phyloP scores from a whole-genome alignment of 2,113 vertebrate species.

The Centropristis striata region DNA sequence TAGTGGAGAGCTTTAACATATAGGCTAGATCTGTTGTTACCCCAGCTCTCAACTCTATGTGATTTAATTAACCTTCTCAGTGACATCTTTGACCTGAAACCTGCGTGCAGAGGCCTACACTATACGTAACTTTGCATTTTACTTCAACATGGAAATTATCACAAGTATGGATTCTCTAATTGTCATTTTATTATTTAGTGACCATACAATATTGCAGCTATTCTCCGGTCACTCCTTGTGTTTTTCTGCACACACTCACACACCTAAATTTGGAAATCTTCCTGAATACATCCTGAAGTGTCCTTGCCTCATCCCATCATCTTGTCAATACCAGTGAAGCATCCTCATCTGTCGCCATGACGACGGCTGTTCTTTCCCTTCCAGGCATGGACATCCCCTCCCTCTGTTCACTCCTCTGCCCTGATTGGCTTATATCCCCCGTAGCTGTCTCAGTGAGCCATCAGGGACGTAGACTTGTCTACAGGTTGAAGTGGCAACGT shows the following conservation, averaged over 20 bases:
- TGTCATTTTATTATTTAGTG: conserved; percentile 22
- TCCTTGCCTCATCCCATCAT: conserved; percentile 72
- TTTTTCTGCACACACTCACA: conserved; percentile 1
- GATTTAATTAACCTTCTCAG: conserved; percentile 35
- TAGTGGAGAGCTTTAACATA: conserved; percentile 63
- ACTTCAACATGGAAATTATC: background rate
- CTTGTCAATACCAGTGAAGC: conserved; percentile 75
- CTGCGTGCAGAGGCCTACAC: background rate
- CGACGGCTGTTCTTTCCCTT: conserved; percentile 63
- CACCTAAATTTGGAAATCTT: conserved; percentile 48
- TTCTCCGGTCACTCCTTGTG: conserved; percentile 7
- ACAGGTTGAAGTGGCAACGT: conserved; percentile 66
- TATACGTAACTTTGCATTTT: background rate
- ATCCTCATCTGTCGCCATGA: conserved; percentile 80
- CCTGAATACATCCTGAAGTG: conserved; percentile 57
- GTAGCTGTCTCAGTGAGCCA: conserved; percentile 57
- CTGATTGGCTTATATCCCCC: conserved; percentile 69
- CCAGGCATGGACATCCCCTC: conserved; percentile 60
- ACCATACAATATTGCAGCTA: background rate
- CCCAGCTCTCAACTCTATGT: conserved; percentile 38
- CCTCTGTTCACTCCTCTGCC: conserved; percentile 55
- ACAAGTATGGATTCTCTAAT: background rate
- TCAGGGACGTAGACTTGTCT: conserved; percentile 49
- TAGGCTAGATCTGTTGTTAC: conserved; percentile 53
- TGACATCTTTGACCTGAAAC: conserved; percentile 31